Evolutionary conservation across 2,113 vertebrate species (phyloP).

Genomic region (Poecile atricapillus): DNA sequence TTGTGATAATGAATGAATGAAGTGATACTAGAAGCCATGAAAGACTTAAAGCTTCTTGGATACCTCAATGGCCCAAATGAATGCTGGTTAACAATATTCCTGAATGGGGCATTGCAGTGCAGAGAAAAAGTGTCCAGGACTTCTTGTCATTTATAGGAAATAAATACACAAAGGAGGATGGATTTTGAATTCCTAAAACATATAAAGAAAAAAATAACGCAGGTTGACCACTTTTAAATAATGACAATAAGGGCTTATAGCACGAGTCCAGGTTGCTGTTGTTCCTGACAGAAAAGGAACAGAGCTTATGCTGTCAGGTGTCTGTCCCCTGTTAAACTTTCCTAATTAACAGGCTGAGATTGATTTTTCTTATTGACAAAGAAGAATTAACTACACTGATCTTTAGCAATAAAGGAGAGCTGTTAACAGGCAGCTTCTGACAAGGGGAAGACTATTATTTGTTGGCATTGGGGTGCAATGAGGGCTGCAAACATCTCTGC

Average conservation of each 20-base stretch:
- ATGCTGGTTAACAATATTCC: not conserved
- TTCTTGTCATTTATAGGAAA: not conserved
- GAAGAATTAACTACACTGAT: slow-evolving; percentile 52
- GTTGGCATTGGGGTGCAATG: slow-evolving; percentile 29
- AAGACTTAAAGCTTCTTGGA: not conserved
- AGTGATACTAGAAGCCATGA: not conserved
- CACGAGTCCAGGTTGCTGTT: not conserved
- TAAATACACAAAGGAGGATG: not conserved
- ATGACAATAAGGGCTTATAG: slow-evolving; percentile 1
- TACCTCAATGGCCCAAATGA: not conserved
- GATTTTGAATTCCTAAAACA: not conserved
- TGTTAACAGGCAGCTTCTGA: slow-evolving; percentile 68
- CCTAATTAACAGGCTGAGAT: slow-evolving; percentile 55
- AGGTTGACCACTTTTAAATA: not conserved
- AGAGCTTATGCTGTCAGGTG: not conserved
- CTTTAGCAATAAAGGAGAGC: slow-evolving; percentile 54
- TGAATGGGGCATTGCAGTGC: not conserved
- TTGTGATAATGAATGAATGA: not conserved
- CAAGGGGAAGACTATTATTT: slow-evolving; percentile 49
- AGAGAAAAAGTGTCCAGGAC: not conserved
- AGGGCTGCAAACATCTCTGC: slow-evolving; percentile 68
- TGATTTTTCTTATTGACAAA: slow-evolving; percentile 66
- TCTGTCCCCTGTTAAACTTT: slow-evolving; percentile 25
- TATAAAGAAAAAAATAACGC: not conserved
- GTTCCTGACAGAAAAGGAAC: not conserved